Evolutionary conservation across 2,797 vertebrate genomes (phyloP).

Genomic region (Helicolenus hilgendorfi): DNA sequence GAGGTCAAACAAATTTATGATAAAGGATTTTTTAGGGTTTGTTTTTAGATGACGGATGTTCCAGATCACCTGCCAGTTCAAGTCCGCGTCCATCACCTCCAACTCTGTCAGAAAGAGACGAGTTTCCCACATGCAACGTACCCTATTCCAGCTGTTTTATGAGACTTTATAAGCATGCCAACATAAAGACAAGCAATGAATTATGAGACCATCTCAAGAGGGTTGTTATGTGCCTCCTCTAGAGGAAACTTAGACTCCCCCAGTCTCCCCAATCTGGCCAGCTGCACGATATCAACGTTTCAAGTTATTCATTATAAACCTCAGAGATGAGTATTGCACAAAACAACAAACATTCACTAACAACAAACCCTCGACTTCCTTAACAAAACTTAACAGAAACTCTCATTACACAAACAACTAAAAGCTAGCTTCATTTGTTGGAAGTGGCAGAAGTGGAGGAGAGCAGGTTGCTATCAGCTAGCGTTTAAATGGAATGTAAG

Average conservation of each 20-base stretch:
- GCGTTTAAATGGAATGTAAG: background rate
- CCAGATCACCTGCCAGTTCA: background rate
- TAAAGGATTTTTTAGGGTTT: background rate
- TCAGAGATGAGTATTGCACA: background rate
- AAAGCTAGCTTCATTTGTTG: background rate
- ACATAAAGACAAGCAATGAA: conserved; percentile 14
- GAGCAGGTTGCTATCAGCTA: background rate
- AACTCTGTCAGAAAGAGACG: background rate
- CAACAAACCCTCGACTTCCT: background rate
- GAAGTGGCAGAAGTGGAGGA: background rate
- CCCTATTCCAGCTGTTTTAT: conserved; percentile 6
- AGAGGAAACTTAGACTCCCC: background rate
- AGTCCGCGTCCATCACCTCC: background rate
- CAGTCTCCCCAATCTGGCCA: background rate
- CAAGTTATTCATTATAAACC: background rate
- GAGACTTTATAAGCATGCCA: background rate
- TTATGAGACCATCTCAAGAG: background rate
- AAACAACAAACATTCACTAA: background rate
- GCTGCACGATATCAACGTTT: background rate
- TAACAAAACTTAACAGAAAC: background rate
- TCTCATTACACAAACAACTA: background rate
- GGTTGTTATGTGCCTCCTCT: background rate
- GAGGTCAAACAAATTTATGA: background rate
- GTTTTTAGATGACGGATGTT: background rate
- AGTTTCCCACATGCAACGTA: background rate